Percentiles rank a stretch among this genome's conserved stretches.
phyloP scores from a whole-genome alignment of 2,888 invertebrate species.

The Panzeria rudis region DNA sequence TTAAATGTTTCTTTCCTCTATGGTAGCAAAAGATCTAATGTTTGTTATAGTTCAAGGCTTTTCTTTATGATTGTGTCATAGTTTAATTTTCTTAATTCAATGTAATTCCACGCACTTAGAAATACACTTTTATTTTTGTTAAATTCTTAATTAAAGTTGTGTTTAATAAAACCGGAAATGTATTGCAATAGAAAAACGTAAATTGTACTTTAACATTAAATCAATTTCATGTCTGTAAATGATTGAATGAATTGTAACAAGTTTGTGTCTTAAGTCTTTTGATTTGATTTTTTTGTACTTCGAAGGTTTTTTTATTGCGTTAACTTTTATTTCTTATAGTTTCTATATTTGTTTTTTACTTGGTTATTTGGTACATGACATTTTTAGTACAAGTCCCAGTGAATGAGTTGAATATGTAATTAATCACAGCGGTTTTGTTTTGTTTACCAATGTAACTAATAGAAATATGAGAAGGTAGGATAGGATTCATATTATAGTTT shows the following conservation, averaged over 20 bases:
- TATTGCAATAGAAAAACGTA: conserved; percentile 13
- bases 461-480: too few species aligned
- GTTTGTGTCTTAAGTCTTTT: conserved; percentile 30
- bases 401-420: too few species aligned
- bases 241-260: conserved; percentile 28
- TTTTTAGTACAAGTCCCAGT: too few species aligned
- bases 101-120: not conserved
- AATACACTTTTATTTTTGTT: not conserved
- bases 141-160: conserved; percentile 21
- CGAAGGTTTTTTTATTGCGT: not conserved
- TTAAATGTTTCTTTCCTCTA: not conserved
- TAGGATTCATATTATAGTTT: too few species aligned
- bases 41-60: conserved; percentile 34
- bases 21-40: not conserved
- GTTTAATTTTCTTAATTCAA: not conserved
- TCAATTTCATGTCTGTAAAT: conserved; percentile 17
- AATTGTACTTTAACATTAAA: not conserved
- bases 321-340: not conserved
- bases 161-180: conserved; percentile 42
- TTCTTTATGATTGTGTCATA: not conserved
- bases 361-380: not conserved
- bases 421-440: too few species aligned
- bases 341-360: not conserved
- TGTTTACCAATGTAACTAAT: too few species aligned
- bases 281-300: conserved; percentile 1